Evolutionary conservation across 1,140 invertebrate species (phyloP).

Genomic region (Vanessa atalanta): DNA sequence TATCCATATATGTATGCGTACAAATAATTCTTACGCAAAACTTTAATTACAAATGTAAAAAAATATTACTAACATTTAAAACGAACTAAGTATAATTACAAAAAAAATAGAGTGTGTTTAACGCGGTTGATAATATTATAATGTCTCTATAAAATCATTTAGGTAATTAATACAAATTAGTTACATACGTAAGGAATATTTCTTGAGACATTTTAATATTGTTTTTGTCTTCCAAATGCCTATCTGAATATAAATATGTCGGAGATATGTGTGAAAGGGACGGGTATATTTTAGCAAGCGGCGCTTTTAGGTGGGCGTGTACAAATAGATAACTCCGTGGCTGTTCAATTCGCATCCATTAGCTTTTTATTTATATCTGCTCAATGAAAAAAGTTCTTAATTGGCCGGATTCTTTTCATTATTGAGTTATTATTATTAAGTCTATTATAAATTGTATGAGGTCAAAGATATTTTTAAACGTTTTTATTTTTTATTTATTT

Average conservation of each 20-base stretch:
- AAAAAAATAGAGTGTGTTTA: neutral
- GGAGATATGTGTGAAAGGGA: slow-evolving; percentile 45
- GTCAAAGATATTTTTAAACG: slow-evolving; percentile 18
- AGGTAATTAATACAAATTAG: neutral
- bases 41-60: too few species aligned
- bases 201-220: neutral
- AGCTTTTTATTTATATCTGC: slow-evolving; percentile 50
- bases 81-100: too few species aligned
- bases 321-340: slow-evolving; percentile 64
- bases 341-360: slow-evolving; percentile 59
- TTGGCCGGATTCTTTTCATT: slow-evolving; percentile 47
- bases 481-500: neutral
- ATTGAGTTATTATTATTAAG: slow-evolving; percentile 53
- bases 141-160: slow-evolving; percentile 2
- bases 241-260: slow-evolving; percentile 13
- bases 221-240: neutral
- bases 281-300: slow-evolving; percentile 34
- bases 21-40: too few species aligned
- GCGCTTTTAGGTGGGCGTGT: slow-evolving; percentile 52
- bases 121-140: neutral
- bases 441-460: slow-evolving; percentile 24
- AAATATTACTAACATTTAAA: too few species aligned
- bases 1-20: too few species aligned
- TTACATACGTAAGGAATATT: neutral
- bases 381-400: slow-evolving; percentile 49